Evolutionary conservation across 2,113 vertebrate species (phyloP).

Genomic region (Terrapene triunguis): DNA sequence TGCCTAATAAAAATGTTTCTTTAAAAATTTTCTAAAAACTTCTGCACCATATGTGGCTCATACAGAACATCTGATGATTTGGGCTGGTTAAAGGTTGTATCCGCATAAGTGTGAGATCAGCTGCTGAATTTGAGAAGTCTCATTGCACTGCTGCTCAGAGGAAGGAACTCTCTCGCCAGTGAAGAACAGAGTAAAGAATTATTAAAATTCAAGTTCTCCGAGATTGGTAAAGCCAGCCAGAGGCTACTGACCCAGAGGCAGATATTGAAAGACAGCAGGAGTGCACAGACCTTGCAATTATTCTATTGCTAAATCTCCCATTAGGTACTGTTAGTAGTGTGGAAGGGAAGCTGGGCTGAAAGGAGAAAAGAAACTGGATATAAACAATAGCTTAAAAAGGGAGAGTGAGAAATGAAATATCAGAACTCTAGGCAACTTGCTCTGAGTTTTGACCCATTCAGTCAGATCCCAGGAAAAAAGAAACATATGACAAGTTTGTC

Average conservation of each 20-base stretch:
- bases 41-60: not conserved
- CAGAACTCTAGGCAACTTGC: not conserved
- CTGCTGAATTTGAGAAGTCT: not conserved
- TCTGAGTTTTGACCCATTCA: not conserved
- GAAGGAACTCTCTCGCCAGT: constrained; percentile 5
- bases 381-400: constrained; percentile 22
- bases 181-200: not conserved
- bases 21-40: not conserved
- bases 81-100: not conserved
- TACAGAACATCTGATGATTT: not conserved
- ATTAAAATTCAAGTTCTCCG: constrained; percentile 32
- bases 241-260: constrained; percentile 52
- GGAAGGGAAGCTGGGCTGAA: not conserved
- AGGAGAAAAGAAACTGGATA: not conserved
- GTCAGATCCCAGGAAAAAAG: not conserved
- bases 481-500: not conserved
- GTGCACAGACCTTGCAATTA: not conserved
- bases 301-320: not conserved
- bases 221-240: constrained; percentile 45
- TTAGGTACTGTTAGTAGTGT: not conserved
- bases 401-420: not conserved
- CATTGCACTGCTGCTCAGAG: not conserved
- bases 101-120: not conserved
- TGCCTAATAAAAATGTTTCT: not conserved
- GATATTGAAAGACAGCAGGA: constrained; percentile 43